Base-by-base conservation (phyloP, 2,797 vertebrate genomes). In the Perodicticus potto region DNA sequence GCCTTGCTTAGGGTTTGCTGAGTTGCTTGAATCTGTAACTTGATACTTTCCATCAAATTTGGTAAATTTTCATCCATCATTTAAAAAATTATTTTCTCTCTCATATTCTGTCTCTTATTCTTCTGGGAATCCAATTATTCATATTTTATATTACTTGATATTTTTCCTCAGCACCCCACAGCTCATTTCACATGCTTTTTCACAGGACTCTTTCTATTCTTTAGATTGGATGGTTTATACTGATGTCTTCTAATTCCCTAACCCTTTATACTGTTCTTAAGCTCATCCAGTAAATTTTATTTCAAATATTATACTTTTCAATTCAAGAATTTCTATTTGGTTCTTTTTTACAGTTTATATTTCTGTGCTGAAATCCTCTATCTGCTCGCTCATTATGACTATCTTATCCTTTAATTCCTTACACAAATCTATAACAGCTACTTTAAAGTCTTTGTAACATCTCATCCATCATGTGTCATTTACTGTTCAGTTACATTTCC, bases 281-380 rank as follows among this genome's bases (percentile, higher is more conserved):
- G 34, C 19, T 49, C 63, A 55, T 29, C 73, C 43, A 72, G 11
- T 74, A 34, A 84, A 78, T 91, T 72, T 93, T 92, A 86, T 86
- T 92, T 92, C 80, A 93, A 94, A 89, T 80, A 90, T 73, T 80
- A 16, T 67, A 43, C 2, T 88, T 94, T 93, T 92, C 9, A 96
- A 73, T 90, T 88, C 49, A 78, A 95, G 19, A 95, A 73, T 96
- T 89, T 93, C 29, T 92, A 80, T 40, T 93, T 84, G 23, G 9
- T 72, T 91, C 37, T 49, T 87, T 96, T 94, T 89, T 83, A 45
- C 7, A 27, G 4, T 63, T 92, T 80, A 43, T 27, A 29, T 92
- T 73, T 83, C 32, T 95, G 84, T 85, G 53, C 19, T 81, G 0
- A 82, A 88, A 89, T 93, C 84, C 16, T 23, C 22, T 27, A 87